Conservation (phyloP, 2,888 invertebrate genomes). For the Leptinotarsa haldemani region DNA sequence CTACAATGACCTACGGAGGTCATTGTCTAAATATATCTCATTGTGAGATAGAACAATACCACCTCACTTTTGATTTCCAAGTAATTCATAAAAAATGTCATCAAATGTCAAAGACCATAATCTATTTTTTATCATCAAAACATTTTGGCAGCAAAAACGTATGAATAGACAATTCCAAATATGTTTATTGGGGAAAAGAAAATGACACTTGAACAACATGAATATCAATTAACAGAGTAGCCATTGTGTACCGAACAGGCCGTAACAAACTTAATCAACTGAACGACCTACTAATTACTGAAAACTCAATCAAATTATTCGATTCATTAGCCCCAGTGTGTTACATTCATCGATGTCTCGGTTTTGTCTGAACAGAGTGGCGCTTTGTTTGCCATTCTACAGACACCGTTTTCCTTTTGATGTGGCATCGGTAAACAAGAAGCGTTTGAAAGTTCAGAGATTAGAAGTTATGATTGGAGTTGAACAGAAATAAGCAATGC, state of each 20-base stretch:
- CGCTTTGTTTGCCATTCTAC: neutral
- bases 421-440: neutral
- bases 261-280: slow-evolving; percentile 9
- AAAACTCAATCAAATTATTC: slow-evolving; percentile 12
- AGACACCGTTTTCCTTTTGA: neutral
- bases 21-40: no score
- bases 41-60: no score
- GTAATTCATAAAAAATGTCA: no score
- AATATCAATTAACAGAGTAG: slow-evolving; percentile 6
- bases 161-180: no score
- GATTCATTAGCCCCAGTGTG: slow-evolving; percentile 7
- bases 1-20: no score
- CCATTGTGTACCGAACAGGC: neutral
- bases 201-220: neutral
- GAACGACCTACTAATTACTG: slow-evolving; percentile 9
- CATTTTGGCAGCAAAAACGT: no score
- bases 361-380: neutral
- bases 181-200: neutral
- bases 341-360: neutral
- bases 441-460: no score
- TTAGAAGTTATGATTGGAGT: no score
- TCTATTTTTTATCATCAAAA: no score
- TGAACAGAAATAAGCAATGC: no score
- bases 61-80: no score
- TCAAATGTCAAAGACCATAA: no score